phyloP scores from a whole-genome alignment of 2,797 vertebrate species.

The Falco cherrug region DNA sequence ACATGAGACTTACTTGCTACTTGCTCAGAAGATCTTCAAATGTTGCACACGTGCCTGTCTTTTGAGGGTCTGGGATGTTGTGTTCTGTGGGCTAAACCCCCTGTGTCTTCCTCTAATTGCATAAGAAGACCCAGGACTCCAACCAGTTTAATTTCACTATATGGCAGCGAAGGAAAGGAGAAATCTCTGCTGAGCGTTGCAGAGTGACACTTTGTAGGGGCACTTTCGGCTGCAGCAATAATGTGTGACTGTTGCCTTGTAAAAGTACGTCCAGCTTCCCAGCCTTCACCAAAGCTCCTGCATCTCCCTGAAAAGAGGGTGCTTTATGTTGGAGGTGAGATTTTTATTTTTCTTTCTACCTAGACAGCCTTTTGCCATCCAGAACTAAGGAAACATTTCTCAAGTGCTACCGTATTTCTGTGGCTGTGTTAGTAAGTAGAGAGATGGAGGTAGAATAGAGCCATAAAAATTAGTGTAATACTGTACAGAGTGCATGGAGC shows the following conservation, averaged over 20 bases:
- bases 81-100: not conserved
- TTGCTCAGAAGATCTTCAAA: not conserved
- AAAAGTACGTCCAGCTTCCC: not conserved
- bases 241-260: not conserved
- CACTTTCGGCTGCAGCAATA: not conserved
- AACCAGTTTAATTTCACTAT: not conserved
- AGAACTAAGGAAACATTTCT: not conserved
- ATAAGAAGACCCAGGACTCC: not conserved
- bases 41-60: accelerated
- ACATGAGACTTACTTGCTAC: not conserved
- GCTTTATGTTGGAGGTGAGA: not conserved
- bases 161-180: not conserved
- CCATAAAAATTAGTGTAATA: accelerated
- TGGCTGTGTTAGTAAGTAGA: not conserved
- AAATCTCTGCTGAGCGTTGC: not conserved
- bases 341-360: not conserved
- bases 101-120: not conserved
- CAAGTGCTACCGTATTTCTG: not conserved
- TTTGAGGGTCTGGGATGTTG: not conserved
- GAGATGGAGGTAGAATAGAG: not conserved
- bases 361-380: not conserved
- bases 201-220: not conserved
- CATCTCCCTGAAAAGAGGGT: not conserved
- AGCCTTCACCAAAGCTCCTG: not conserved
- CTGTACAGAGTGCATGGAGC: not conserved